A percentile compares a stretch with the other conserved stretches of the same genome.
phyloP scores from a whole-genome alignment of 2,113 vertebrate genomes.

The Toxostoma redivivum region DNA sequence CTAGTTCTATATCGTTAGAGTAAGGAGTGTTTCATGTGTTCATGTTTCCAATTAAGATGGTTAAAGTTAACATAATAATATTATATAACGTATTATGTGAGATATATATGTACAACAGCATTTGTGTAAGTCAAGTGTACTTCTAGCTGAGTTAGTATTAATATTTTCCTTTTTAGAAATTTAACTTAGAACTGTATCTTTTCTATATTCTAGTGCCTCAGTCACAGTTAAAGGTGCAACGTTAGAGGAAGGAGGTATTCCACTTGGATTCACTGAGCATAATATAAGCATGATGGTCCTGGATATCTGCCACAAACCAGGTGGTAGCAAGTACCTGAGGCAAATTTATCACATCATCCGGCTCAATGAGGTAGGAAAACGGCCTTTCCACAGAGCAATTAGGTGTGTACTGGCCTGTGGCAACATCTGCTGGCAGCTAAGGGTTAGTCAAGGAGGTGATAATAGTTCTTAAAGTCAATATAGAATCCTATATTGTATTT shows the following conservation, averaged over 20 bases:
- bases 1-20: slow-evolving; percentile 21
- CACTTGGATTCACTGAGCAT: slow-evolving; percentile 92
- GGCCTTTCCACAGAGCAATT: slow-evolving; percentile 94
- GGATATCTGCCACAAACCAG: slow-evolving; percentile 99
- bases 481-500: slow-evolving; percentile 63
- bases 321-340: slow-evolving; percentile 95
- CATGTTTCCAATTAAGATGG: not conserved
- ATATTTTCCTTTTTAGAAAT: not conserved
- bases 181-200: not conserved
- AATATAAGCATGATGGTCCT: slow-evolving; percentile 97
- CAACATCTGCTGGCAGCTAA: slow-evolving; percentile 86
- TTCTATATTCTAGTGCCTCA: slow-evolving; percentile 74
- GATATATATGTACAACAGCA: not conserved
- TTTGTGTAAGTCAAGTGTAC: not conserved
- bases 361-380: slow-evolving; percentile 99
- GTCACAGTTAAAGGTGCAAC: slow-evolving; percentile 65
- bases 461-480: slow-evolving; percentile 78
- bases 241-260: slow-evolving; percentile 72
- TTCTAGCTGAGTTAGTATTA: not conserved
- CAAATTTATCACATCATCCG: slow-evolving; percentile 99
- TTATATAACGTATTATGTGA: not conserved
- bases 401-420: slow-evolving; percentile 93
- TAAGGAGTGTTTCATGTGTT: slow-evolving; percentile 31
- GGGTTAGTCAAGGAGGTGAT: slow-evolving; percentile 79
- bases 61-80: not conserved